A percentile compares a stretch with the other conserved stretches of the same genome.
Evolutionary conservation across 2,113 vertebrate genomes (phyloP).

Genomic region (Ploceus nigricollis): DNA sequence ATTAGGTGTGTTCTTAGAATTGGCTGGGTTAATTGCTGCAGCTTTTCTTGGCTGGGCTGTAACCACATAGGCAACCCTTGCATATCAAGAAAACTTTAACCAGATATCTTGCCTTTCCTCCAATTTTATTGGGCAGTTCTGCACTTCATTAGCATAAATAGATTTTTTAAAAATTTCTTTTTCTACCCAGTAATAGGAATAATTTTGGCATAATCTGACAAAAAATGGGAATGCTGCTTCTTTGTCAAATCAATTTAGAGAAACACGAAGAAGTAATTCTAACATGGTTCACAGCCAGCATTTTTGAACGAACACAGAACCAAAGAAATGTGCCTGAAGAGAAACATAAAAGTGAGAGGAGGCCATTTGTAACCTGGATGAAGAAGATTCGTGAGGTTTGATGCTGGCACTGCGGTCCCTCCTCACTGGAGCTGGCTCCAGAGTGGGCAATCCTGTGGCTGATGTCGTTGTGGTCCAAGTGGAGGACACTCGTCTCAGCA

Average conservation of each 20-base stretch:
- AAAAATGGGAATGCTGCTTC: not conserved
- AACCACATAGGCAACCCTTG: not conserved
- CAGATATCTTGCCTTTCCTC: not conserved
- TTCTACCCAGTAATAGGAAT: not conserved
- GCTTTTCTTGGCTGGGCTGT: not conserved
- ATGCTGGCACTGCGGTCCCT: constrained; percentile 90
- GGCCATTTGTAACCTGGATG: constrained; percentile 76
- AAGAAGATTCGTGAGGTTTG: constrained; percentile 84
- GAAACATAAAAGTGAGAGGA: not conserved
- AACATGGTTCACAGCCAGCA: not conserved
- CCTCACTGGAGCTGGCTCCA: constrained; percentile 91
- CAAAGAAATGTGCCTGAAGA: not conserved
- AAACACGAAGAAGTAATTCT: not conserved
- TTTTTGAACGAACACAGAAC: not conserved
- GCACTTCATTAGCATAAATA: not conserved
- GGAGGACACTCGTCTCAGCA: constrained; percentile 90
- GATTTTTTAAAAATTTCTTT: not conserved
- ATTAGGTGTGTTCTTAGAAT: not conserved
- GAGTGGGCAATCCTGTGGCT: constrained; percentile 92
- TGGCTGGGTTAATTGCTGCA: not conserved
- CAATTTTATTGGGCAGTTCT: not conserved
- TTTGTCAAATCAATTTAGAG: not conserved
- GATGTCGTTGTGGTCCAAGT: constrained; percentile 99
- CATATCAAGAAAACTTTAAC: not conserved
- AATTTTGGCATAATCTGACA: not conserved